Percentiles rank a stretch among this genome's conserved stretches.
Conservation (phyloP, 2,113 vertebrate species). For the Tonatia bakeri region DNA sequence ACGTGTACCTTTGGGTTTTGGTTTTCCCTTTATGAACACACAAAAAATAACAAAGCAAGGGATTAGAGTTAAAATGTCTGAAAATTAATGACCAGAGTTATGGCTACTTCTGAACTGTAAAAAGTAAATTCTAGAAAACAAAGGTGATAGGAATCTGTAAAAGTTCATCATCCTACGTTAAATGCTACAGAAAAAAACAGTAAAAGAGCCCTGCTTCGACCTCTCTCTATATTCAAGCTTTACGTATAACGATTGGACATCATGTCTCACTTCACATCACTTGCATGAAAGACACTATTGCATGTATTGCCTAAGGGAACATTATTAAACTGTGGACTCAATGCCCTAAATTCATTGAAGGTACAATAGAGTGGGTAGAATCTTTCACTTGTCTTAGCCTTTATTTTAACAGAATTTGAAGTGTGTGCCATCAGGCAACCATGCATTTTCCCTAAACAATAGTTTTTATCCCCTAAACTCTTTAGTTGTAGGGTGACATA, state of each 20-base stretch:
- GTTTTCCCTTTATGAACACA: neutral
- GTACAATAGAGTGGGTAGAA: constrained; percentile 44
- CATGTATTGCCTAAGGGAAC: neutral
- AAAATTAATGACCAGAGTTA: neutral
- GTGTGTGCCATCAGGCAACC: neutral
- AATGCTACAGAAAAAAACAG: neutral
- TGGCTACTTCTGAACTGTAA: neutral
- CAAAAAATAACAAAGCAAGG: neutral
- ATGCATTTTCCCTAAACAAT: constrained; percentile 44
- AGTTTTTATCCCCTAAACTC: constrained; percentile 47
- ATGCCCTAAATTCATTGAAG: constrained; percentile 35
- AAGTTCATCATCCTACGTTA: neutral
- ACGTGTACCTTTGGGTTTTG: neutral
- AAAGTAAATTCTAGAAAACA: neutral
- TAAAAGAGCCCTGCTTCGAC: neutral
- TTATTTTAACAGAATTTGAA: constrained; percentile 48
- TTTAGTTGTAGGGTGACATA: constrained; percentile 43
- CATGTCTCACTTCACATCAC: neutral
- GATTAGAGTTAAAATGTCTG: neutral
- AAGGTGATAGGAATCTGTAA: neutral
- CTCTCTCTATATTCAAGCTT: neutral
- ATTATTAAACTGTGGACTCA: constrained; percentile 37
- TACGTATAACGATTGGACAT: neutral
- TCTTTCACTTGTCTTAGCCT: constrained; percentile 46
- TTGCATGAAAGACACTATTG: neutral